Evolutionary conservation across 2,797 vertebrate genomes (phyloP).

Genomic region (Rachycentron canadum): DNA sequence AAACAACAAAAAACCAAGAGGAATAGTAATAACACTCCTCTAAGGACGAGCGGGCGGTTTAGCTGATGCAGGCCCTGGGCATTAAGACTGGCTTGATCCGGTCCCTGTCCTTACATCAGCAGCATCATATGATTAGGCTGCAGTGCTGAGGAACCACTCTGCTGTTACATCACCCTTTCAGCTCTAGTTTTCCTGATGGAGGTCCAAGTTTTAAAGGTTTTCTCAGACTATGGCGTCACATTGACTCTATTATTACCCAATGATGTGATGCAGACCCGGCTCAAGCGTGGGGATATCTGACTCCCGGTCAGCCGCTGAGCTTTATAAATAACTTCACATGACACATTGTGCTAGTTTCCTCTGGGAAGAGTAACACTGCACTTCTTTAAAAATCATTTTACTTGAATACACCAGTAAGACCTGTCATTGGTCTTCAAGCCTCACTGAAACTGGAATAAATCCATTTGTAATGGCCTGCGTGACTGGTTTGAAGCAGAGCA

Average conservation of each 20-base stretch:
- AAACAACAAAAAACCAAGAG: too few relatives aligned
- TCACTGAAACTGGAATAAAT: background rate
- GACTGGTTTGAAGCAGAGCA: background rate
- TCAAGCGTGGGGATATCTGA: background rate
- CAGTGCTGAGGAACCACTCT: constrained; percentile 38
- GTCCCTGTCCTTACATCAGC: constrained; percentile 68
- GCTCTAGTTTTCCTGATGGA: background rate
- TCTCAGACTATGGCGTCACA: background rate
- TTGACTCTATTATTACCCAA: constrained; percentile 38
- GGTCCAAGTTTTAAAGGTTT: background rate
- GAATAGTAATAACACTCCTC: too few relatives aligned
- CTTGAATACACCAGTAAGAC: background rate
- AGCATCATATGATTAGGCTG: constrained; percentile 70
- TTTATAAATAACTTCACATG: constrained; percentile 50
- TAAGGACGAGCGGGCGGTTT: background rate
- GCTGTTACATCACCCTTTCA: constrained; percentile 34
- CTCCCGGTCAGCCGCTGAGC: constrained; percentile 53
- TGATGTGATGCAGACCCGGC: constrained; percentile 48
- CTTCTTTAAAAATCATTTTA: background rate
- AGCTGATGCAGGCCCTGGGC: constrained; percentile 43
- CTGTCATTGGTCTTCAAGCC: background rate
- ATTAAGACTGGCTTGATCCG: constrained; percentile 69
- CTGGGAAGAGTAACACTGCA: constrained; percentile 5
- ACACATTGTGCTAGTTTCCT: constrained; percentile 33
- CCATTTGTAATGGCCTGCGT: too few relatives aligned